Evolutionary conservation across 1,140 invertebrate genomes (phyloP).

Genomic region (Drosophila bifasciata): DNA sequence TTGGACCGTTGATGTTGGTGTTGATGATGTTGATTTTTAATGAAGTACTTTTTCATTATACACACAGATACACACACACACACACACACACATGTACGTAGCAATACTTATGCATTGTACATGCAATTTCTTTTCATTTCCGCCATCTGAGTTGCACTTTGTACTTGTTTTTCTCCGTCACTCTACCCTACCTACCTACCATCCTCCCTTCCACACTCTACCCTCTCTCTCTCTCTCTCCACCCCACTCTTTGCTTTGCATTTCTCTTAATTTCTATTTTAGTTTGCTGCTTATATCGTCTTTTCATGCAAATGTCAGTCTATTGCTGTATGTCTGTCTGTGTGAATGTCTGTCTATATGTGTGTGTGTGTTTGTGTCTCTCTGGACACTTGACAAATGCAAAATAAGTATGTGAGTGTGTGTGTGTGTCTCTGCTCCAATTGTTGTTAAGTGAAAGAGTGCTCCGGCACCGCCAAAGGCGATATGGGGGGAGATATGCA

Average conservation of each 20-base stretch:
- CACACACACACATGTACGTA: conserved; percentile 11
- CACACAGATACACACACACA: conserved; percentile 28
- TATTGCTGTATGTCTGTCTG: conserved; percentile 26
- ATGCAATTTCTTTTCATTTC: conserved; percentile 80
- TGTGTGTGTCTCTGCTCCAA: conserved; percentile 51
- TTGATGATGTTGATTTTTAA: conserved; percentile 65
- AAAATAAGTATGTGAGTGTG: conserved; percentile 29
- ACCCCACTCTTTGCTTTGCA: conserved; percentile 10
- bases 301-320: conserved; percentile 66
- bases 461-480: background rate
- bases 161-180: conserved; percentile 37
- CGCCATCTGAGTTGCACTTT: conserved; percentile 58
- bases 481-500: background rate
- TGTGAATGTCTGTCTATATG: background rate
- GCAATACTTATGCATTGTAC: conserved; percentile 33
- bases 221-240: conserved; percentile 25
- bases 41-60: conserved; percentile 80
- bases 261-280: conserved; percentile 79
- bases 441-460: conserved; percentile 66
- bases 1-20: conserved; percentile 34
- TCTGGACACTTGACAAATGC: no score
- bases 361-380: background rate
- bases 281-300: conserved; percentile 64
- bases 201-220: no score
- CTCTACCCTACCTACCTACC: no score